phyloP scores from a whole-genome alignment of 2,113 vertebrate genomes.

The Cololabis saira region DNA sequence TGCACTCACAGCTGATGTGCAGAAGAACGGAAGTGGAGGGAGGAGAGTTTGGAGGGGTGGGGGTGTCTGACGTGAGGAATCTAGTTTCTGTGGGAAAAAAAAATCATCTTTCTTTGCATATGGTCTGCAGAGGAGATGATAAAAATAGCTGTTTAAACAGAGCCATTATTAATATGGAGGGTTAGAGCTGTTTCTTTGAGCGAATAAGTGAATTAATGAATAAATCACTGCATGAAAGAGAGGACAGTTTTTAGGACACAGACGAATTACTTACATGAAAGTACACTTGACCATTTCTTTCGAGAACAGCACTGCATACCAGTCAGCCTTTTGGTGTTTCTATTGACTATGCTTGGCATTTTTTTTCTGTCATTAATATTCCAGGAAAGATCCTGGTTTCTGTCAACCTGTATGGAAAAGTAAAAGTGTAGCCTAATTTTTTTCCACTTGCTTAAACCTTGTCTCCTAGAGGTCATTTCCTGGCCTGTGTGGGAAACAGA shows the following conservation, averaged over 20 bases:
- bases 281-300: slow-evolving; percentile 5
- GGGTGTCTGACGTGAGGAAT: slow-evolving; percentile 72
- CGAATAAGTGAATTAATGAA: slow-evolving; percentile 28
- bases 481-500: slow-evolving; percentile 16
- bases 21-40: slow-evolving; percentile 63
- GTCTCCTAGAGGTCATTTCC: slow-evolving; percentile 18
- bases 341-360: slow-evolving; percentile 35
- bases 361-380: slow-evolving; percentile 33
- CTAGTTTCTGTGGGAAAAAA: slow-evolving; percentile 74
- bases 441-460: slow-evolving; percentile 28
- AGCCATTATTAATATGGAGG: slow-evolving; percentile 8
- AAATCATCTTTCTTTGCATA: slow-evolving; percentile 57
- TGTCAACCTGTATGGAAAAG: slow-evolving; percentile 35
- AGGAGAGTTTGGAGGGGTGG: slow-evolving; percentile 43
- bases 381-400: slow-evolving; percentile 53
- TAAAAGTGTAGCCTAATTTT: background rate
- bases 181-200: slow-evolving; percentile 3
- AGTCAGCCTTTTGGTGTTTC: slow-evolving; percentile 60
- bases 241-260: slow-evolving; percentile 6
- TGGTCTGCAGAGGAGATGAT: slow-evolving; percentile 40
- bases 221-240: slow-evolving; percentile 5
- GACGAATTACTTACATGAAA: slow-evolving; percentile 33
- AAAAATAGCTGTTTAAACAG: slow-evolving; percentile 58
- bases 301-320: slow-evolving; percentile 23
- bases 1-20: slow-evolving; percentile 64